These are phyloP conservation scores for Nasonia giraulti DNA, from an alignment of 1,140 invertebrate species.

Conservation along the genomic window DNA sequence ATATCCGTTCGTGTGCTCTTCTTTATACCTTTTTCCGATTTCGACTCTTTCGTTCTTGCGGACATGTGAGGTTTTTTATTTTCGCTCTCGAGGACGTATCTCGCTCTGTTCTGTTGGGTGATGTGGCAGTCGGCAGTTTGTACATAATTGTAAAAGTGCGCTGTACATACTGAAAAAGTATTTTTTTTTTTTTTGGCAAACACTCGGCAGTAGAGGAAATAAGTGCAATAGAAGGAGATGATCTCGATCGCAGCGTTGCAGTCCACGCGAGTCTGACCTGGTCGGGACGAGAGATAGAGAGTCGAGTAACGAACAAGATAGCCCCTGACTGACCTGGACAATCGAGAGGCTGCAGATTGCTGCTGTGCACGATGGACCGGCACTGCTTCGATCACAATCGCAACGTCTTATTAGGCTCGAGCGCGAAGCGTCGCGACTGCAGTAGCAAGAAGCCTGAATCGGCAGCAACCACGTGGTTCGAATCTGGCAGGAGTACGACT, in stretches of 20 bases:
- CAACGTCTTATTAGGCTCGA: slow-evolving; percentile 18
- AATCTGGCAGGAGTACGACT: neutral
- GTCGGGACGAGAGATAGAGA: no score
- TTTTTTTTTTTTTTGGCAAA: no score
- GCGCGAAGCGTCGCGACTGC: neutral
- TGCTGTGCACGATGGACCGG: slow-evolving; percentile 14
- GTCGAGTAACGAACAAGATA: no score
- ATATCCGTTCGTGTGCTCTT: neutral
- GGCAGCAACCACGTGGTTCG: neutral
- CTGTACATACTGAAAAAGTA: no score
- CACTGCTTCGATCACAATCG: slow-evolving; percentile 25
- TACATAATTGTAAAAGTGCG: no score
- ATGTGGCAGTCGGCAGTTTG: neutral
- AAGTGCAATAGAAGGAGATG: no score
- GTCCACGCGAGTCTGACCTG: no score
- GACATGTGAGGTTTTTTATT: neutral
- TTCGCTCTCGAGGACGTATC: neutral
- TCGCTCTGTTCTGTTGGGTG: neutral
- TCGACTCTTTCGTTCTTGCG: neutral
- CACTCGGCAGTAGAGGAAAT: no score
- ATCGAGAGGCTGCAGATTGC: neutral
- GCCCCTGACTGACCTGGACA: neutral
- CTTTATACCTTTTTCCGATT: neutral
- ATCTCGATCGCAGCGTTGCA: no score
- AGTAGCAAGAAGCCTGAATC: neutral